These are phyloP conservation scores for Clarias magur DNA, from an alignment of 2,113 vertebrate genomes.

Conservation along the genomic window DNA sequence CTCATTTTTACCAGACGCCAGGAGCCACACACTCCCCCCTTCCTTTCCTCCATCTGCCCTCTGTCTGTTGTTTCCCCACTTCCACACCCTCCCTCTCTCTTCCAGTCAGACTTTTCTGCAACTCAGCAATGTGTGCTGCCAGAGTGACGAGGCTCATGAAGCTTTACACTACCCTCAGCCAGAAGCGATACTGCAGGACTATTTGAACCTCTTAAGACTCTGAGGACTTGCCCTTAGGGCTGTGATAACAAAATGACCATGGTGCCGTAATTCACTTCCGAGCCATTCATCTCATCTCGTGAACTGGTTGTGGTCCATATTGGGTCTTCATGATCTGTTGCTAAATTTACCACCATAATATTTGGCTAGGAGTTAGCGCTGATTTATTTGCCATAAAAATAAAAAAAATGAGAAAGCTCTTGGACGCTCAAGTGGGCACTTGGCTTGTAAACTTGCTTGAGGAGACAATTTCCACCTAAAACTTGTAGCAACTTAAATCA, in stretches of 20 bases:
- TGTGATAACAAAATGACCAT: conserved; percentile 36
- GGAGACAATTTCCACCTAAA: conserved; percentile 58
- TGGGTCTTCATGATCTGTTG: conserved; percentile 70
- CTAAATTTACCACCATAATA: conserved; percentile 73
- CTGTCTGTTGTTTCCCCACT: conserved; percentile 35
- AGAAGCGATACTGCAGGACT: conserved; percentile 33
- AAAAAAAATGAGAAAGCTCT: conserved; percentile 25
- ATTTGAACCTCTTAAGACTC: conserved; percentile 38
- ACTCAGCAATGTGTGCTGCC: conserved; percentile 22
- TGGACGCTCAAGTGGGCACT: conserved; percentile 69
- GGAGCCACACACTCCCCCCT: conserved; percentile 33
- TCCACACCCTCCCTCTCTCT: conserved; percentile 13
- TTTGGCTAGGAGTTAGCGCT: conserved; percentile 67
- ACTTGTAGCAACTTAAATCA: conserved; percentile 30
- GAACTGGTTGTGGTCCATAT: conserved; percentile 62
- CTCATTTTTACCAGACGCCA: conserved; percentile 3
- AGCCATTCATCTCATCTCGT: conserved; percentile 37
- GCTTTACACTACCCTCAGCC: conserved; percentile 6
- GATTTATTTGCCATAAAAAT: conserved; percentile 62
- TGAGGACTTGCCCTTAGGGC: conserved; percentile 28
- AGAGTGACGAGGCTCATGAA: conserved; percentile 27
- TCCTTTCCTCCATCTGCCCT: conserved; percentile 30
- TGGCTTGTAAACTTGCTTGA: conserved; percentile 57
- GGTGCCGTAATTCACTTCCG: conserved; percentile 63
- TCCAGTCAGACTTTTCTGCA: conserved; percentile 20